phyloP scores from a whole-genome alignment of 23 tunicate genomes.

The Styela clava region DNA sequence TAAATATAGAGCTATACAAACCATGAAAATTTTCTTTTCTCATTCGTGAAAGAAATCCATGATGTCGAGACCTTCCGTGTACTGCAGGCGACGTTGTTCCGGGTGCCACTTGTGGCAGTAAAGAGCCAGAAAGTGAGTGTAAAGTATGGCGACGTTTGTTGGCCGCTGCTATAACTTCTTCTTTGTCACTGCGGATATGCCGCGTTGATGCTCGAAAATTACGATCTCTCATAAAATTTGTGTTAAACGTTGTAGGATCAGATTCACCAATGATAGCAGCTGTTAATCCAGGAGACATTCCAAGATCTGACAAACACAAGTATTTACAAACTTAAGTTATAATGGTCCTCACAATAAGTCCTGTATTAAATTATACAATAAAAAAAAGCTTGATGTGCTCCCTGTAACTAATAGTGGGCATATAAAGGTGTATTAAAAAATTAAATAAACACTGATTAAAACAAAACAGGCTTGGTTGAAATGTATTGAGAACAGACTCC shows the following conservation, averaged over 20 bases:
- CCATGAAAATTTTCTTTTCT: conserved; percentile 9
- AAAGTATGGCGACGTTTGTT: conserved; percentile 21
- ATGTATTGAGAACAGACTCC: too few species aligned
- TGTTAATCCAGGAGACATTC: conserved; percentile 67
- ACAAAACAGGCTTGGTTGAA: too few species aligned
- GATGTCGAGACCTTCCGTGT: background rate
- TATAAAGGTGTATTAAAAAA: too few species aligned
- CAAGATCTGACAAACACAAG: conserved; percentile 33
- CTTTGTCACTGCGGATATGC: background rate
- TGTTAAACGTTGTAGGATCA: background rate
- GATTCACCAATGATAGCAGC: conserved; percentile 66
- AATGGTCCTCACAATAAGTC: background rate
- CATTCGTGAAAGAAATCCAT: conserved; percentile 11
- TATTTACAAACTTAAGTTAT: background rate
- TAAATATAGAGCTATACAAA: background rate
- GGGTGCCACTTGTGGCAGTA: conserved; percentile 13
- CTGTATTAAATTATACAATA: background rate
- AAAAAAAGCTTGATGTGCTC: too few species aligned
- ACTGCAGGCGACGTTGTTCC: background rate
- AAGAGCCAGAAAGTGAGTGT: conserved; percentile 5
- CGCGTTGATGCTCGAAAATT: background rate
- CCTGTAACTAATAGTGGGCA: too few species aligned
- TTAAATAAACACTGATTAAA: too few species aligned
- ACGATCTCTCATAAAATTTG: background rate
- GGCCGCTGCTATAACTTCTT: conserved; percentile 3